Evolutionary conservation across 2,113 vertebrate genomes (phyloP), one percentile per base, ranked within the genome.

Genomic region (Dromaius novaehollandiae): DNA sequence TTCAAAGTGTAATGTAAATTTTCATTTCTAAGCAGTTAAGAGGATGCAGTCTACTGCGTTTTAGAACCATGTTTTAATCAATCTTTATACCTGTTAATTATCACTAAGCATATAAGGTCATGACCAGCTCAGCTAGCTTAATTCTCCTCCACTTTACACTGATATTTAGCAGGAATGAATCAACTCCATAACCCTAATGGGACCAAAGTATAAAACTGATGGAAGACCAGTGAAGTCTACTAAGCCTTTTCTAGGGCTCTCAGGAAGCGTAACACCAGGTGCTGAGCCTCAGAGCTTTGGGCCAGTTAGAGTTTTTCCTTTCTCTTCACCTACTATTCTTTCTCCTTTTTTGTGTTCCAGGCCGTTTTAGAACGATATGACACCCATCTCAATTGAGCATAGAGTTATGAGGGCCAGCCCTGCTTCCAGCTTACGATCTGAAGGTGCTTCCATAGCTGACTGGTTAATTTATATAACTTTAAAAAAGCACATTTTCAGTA

Each of bases 1-100:
- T 76, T 56, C 58, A 63, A 46, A 80, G 36, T 40, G 26, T 16
- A 77, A 55, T 58, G 77, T 69, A 56, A 83, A 88, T 81, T 85
- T 53, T 66, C 26, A 84, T 87, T 83, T 86, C 73, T 56, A 24
- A 88, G 32, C 5, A 55, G 40, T 60, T 34, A n/a, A 60, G 68
- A 75, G 77, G 88, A 91, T 56, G 32, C 38, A 68, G 51, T 15
- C 55, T 78, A 28, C 46, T 63, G n/a, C 56, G 75, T 55, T 96
- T 81, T 53, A 92, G 79, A 92, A 56, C 19, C 32, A 44, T 34
- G 64, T 86, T 88, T 90, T 75, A 84, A 69, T 68, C 86, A 94
- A 21, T 36, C 76, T 90, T 65, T 84, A 88, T 71, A 92, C 73
- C 92, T 68, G 50, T 82, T 90, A 90, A 91, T 90, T 93, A 90